Evolutionary conservation across 1,140 invertebrate genomes (phyloP).

Genomic region (Drosophila serrata): DNA sequence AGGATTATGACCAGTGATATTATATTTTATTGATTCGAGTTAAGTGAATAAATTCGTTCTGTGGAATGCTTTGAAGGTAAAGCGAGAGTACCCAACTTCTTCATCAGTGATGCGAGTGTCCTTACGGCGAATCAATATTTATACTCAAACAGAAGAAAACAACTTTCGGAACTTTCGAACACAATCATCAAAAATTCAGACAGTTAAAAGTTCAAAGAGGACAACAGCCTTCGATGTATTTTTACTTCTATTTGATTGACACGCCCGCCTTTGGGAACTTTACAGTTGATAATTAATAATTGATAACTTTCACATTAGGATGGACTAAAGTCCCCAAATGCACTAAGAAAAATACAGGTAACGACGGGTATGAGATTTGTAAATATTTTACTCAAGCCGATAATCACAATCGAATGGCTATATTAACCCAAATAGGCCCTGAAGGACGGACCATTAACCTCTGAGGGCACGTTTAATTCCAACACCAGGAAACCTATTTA

Average conservation of each 20-base stretch:
- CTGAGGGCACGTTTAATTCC: constrained; percentile 23
- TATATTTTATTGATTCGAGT: constrained; percentile 55
- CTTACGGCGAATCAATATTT: constrained; percentile 48
- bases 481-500: constrained; percentile 39
- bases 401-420: constrained; percentile 68
- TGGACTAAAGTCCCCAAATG: constrained; percentile 29
- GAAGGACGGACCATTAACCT: constrained; percentile 32
- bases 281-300: constrained; percentile 73
- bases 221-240: constrained; percentile 21
- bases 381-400: constrained; percentile 62
- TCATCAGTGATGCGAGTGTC: constrained; percentile 17
- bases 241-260: constrained; percentile 25
- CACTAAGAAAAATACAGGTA: constrained; percentile 22
- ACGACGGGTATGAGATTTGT: constrained; percentile 31
- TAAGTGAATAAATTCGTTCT: constrained; percentile 52
- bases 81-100: not conserved
- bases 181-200: constrained; percentile 60
- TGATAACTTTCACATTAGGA: constrained; percentile 37
- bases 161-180: constrained; percentile 24
- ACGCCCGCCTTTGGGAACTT: constrained; percentile 61
- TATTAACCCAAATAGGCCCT: constrained; percentile 55
- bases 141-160: constrained; percentile 37
- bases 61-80: constrained; percentile 15
- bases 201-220: constrained; percentile 30
- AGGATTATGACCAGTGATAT: constrained; percentile 71